Conservation (phyloP, 1,140 invertebrate species). For the Drosophila jambulina region DNA sequence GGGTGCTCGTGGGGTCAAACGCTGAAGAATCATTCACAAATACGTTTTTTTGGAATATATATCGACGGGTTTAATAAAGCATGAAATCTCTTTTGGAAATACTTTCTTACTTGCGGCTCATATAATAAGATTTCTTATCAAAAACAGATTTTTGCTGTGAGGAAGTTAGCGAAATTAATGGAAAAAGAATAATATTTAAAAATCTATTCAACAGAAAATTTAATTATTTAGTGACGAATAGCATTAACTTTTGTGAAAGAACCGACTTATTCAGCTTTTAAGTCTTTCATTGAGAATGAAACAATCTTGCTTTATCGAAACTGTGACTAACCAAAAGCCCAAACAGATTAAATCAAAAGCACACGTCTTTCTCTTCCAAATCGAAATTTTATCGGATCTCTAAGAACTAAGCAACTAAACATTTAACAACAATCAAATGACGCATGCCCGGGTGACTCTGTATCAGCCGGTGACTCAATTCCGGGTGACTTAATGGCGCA, state of each 20-base stretch:
- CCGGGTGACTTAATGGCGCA: constrained; percentile 59
- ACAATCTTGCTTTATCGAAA: not conserved
- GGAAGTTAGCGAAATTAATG: not conserved
- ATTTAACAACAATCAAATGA: constrained; percentile 63
- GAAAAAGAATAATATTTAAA: not conserved
- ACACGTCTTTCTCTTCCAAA: constrained; percentile 14
- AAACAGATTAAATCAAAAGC: not conserved
- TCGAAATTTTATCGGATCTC: constrained; percentile 44
- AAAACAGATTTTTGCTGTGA: not conserved
- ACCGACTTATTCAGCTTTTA: not conserved
- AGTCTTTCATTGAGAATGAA: not conserved
- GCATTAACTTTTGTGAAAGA: not conserved
- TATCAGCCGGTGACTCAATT: constrained; percentile 25
- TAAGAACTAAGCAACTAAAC: constrained; percentile 56
- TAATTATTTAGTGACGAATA: not conserved
- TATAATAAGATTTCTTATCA: too few relatives aligned
- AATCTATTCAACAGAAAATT: not conserved
- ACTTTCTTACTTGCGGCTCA: not conserved
- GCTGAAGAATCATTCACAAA: not conserved
- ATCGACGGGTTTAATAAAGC: constrained; percentile 11
- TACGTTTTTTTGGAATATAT: constrained; percentile 11
- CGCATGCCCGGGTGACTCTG: constrained; percentile 7
- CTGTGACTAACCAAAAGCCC: not conserved
- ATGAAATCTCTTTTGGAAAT: not conserved
- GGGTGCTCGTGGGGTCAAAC: not conserved